Evolutionary conservation across 2,113 vertebrate genomes (phyloP), one percentile per base, ranked within the genome.

Genomic region (Tupaia tana): DNA sequence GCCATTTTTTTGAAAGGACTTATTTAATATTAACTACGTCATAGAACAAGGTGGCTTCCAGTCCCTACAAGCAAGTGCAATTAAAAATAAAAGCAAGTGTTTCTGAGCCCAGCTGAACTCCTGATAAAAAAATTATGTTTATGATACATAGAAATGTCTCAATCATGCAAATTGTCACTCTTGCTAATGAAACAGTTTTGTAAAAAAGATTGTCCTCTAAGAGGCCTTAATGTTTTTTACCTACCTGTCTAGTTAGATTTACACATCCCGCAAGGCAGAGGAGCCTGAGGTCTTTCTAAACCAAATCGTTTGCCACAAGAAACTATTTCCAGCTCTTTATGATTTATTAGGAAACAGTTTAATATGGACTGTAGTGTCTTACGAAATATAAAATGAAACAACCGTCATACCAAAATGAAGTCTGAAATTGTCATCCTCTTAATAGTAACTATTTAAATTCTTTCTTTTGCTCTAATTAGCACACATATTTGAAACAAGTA

Each of bases 181-280:
- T 98, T 98, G 97, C 97, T 98, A 98, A 98, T 98, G 98, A 98
- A 98, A 98, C 96, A 95, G 97, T 98, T 98, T 98, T 95, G 95
- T 96, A 97, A 98, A 98, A 98, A 98, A 98, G 97, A 98, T 97
- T 97, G 97, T 97, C 92, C 96, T 98, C 97, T 98, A 96, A 98
- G 98, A 98, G 97, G 93, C 93, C 96, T 98, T 97, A 97, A 97
- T 98, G 95, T 97, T 98, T 98, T 80, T 97, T 96, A 98, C 97
- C 95, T 97, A 89, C 94, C 97, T 98, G 97, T 97, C 97, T 98
- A 69, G 94, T 97, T 97, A 97, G 97, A 98, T 98, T 98, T 98
- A 97, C 91, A 91, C 93, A 95, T 97, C 90, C 95, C 63, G 24
- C 96, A 97, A 97, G 96, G 95, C 96, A 93, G 67, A 73, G 90